Conservation (phyloP, 2,888 invertebrate genomes). For the Pediacus dermestoides region DNA sequence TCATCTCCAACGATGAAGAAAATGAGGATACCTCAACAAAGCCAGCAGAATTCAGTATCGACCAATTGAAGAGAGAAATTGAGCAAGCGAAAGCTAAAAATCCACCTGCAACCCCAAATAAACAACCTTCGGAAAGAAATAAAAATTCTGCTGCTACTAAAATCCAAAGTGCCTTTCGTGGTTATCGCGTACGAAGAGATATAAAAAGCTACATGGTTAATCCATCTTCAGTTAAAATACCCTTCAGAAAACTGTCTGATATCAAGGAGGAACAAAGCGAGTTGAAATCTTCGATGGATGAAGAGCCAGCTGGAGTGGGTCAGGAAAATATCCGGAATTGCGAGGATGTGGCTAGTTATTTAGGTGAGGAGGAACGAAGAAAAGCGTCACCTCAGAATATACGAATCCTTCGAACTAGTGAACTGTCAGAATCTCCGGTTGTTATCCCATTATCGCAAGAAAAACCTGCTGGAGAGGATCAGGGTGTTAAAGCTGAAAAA, state of each 20-base stretch:
- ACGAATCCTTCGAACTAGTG: neutral
- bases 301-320: neutral
- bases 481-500: neutral
- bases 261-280: slow-evolving; percentile 5
- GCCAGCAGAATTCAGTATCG: slow-evolving; percentile 22
- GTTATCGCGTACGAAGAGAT: slow-evolving; percentile 5
- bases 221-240: neutral
- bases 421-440: no score
- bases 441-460: no score
- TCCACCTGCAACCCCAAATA: neutral
- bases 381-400: no score
- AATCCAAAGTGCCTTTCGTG: slow-evolving; percentile 7
- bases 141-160: slow-evolving; percentile 4
- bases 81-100: slow-evolving; percentile 16
- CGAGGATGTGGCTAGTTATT: neutral
- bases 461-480: neutral
- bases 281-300: no score
- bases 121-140: neutral
- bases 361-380: no score
- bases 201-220: neutral
- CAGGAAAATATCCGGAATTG: neutral
- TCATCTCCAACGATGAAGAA: slow-evolving; percentile 26
- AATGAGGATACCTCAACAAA: slow-evolving; percentile 5
- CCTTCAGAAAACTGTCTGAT: slow-evolving; percentile 4
- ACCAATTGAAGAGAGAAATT: slow-evolving; percentile 22